Evolutionary conservation across 2,797 vertebrate species (phyloP).

Genomic region (Channallabes apus): DNA sequence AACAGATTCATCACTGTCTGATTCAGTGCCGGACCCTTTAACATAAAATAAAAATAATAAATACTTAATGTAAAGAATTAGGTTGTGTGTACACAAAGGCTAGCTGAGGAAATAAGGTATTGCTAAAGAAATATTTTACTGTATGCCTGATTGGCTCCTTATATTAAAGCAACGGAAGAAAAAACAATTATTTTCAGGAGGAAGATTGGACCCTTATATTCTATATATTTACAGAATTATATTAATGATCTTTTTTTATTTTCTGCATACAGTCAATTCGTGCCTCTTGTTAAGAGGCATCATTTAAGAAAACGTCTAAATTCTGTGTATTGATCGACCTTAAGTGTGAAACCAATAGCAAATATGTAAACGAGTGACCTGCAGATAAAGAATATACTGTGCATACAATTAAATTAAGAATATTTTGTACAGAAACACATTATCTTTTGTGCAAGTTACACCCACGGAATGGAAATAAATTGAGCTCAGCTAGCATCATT

Average conservation of each 20-base stretch:
- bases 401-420: not conserved
- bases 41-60: not conserved
- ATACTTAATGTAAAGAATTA: not conserved
- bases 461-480: not conserved
- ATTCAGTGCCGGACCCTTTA: constrained; percentile 94
- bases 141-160: not conserved
- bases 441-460: not conserved
- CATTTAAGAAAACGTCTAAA: not conserved
- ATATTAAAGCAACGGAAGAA: not conserved
- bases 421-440: not conserved
- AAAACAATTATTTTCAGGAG: not conserved
- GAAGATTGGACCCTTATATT: not conserved
- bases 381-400: not conserved
- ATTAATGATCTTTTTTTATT: too few species aligned
- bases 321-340: not conserved
- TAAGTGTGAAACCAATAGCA: not conserved
- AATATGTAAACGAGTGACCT: not conserved
- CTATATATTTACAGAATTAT: not conserved
- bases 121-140: not conserved
- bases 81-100: not conserved
- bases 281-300: not conserved
- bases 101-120: not conserved
- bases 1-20: constrained; percentile 96
- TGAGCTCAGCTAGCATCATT: too few species aligned
- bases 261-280: not conserved